A percentile compares a stretch with the other conserved stretches of the same genome.
These are phyloP conservation scores for Heterotis niloticus DNA, from an alignment of 2,113 vertebrate genomes.

Conservation along the genomic window DNA sequence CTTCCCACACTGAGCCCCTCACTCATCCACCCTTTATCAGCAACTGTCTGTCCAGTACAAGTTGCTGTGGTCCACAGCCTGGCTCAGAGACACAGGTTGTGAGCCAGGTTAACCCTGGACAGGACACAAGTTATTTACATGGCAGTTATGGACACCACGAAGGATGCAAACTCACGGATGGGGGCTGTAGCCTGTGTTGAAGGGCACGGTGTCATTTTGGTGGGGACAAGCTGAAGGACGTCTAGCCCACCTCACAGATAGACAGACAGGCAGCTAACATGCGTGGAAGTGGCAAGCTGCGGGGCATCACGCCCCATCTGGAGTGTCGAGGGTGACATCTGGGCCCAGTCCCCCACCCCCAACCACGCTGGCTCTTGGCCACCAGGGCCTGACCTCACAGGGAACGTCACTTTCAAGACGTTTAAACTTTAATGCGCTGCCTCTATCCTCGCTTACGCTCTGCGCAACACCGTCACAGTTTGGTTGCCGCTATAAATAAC, in stretches of 20 bases:
- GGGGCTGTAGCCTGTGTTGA: not conserved
- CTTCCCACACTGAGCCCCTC: too few relatives aligned
- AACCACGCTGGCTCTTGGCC: slow-evolving; percentile 6
- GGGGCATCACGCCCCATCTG: not conserved
- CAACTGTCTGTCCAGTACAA: too few relatives aligned
- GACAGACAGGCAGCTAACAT: not conserved
- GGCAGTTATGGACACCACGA: too few relatives aligned
- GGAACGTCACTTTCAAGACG: slow-evolving; percentile 56
- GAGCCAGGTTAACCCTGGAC: too few relatives aligned
- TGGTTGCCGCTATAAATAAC: slow-evolving; percentile 40
- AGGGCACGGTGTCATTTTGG: not conserved
- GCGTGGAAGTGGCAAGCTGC: not conserved
- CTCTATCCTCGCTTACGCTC: not conserved
- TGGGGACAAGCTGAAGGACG: not conserved
- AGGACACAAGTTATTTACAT: too few relatives aligned
- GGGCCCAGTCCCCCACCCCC: slow-evolving; percentile 23
- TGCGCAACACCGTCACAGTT: slow-evolving; percentile 35
- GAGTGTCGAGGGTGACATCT: slow-evolving; percentile 31
- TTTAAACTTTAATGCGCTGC: slow-evolving; percentile 63
- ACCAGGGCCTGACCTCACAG: slow-evolving; percentile 44
- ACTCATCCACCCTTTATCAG: too few relatives aligned
- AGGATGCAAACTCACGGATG: not conserved
- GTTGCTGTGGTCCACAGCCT: too few relatives aligned
- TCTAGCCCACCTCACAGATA: not conserved
- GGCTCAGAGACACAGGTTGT: too few relatives aligned